A percentile compares a stretch with the other conserved stretches of the same genome.
Evolutionary conservation across 2,797 vertebrate genomes (phyloP).

Genomic region (Ctenochaetus hawaiiensis): DNA sequence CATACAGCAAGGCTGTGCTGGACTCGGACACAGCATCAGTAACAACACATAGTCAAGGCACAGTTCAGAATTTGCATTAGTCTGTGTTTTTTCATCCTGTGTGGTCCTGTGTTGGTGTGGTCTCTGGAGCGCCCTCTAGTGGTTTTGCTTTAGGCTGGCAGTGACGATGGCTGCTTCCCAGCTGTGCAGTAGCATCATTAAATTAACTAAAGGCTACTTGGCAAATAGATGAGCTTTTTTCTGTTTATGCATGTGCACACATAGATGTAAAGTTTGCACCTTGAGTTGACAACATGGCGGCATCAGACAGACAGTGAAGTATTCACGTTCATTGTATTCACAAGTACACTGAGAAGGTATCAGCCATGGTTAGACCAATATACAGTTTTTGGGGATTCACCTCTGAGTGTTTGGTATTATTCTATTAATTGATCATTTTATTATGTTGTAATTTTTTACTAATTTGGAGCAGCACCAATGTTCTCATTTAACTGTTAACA

Average conservation of each 20-base stretch:
- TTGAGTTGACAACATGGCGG: slow-evolving; percentile 50
- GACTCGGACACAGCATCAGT: slow-evolving; percentile 50
- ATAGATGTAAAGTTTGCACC: slow-evolving; percentile 27
- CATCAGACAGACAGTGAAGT: slow-evolving; percentile 50
- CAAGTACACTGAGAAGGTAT: slow-evolving; percentile 34
- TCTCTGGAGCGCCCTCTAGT: slow-evolving; percentile 47
- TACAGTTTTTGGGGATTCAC: background rate
- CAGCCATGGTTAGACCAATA: slow-evolving; percentile 41
- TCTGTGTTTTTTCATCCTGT: slow-evolving; percentile 45
- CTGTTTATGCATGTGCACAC: background rate
- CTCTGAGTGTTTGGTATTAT: background rate
- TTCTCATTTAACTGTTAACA: no score
- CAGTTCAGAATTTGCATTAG: slow-evolving; percentile 76
- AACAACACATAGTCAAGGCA: slow-evolving; percentile 80
- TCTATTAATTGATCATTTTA: background rate
- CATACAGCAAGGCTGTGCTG: slow-evolving; percentile 39
- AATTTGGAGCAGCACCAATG: no score
- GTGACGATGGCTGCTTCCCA: slow-evolving; percentile 70
- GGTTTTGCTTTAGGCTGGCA: slow-evolving; percentile 69
- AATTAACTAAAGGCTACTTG: slow-evolving; percentile 75
- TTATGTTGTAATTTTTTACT: background rate
- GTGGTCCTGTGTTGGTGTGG: slow-evolving; percentile 43
- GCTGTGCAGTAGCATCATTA: slow-evolving; percentile 48
- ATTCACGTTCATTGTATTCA: slow-evolving; percentile 31
- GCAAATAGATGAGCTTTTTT: slow-evolving; percentile 58